Evolutionary conservation across 1,140 invertebrate species (phyloP).

Genomic region (Euura lappo): DNA sequence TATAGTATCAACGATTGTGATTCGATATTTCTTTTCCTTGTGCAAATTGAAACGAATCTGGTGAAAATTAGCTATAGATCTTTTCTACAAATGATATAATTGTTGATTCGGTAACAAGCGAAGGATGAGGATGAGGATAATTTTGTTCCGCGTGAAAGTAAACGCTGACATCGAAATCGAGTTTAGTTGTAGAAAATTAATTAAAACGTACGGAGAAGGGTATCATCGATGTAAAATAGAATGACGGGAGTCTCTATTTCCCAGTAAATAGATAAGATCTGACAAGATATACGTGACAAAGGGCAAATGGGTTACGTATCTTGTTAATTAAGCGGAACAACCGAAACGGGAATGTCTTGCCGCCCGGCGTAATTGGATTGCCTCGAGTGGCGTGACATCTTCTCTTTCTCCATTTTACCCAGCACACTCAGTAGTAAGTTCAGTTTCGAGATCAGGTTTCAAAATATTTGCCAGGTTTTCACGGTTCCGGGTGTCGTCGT

Average conservation of each 20-base stretch:
- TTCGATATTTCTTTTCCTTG: no score
- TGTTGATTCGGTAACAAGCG: no score
- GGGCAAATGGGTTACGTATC: slow-evolving; percentile 6
- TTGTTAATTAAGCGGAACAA: slow-evolving; percentile 7
- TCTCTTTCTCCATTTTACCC: not conserved
- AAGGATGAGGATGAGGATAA: no score
- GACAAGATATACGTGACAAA: slow-evolving; percentile 1
- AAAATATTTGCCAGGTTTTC: not conserved
- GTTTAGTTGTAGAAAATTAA: no score
- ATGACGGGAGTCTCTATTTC: not conserved
- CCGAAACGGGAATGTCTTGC: slow-evolving; percentile 4
- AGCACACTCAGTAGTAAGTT: no score
- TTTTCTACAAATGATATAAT: no score
- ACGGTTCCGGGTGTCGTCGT: not conserved
- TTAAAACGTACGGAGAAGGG: no score
- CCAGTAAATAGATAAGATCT: not conserved
- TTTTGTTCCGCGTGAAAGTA: no score
- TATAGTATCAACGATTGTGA: no score
- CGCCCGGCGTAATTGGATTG: not conserved
- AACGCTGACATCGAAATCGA: no score
- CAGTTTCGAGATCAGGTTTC: not conserved
- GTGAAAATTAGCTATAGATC: no score
- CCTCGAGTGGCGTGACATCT: not conserved
- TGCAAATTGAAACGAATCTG: no score
- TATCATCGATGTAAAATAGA: not conserved